These are phyloP conservation scores for Miichthys miiuy DNA, from an alignment of 2,797 vertebrate species.

Conservation along the genomic window DNA sequence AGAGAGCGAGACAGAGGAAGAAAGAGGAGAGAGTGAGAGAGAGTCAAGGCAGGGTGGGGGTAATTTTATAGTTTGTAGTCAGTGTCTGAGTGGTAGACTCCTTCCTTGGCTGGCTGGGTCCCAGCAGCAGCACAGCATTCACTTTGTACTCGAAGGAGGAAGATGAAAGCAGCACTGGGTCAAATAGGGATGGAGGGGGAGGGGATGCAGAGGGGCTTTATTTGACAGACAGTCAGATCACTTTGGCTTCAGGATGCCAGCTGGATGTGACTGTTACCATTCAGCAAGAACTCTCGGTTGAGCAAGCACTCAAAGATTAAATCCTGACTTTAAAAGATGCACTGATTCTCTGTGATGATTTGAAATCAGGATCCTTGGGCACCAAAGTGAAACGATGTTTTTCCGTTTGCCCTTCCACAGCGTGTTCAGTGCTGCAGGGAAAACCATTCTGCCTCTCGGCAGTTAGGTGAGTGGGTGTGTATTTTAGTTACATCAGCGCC, in stretches of 20 bases:
- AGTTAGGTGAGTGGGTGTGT: conserved; percentile 49
- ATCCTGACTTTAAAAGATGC: conserved; percentile 67
- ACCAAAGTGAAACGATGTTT: conserved; percentile 41
- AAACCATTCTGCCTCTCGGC: conserved; percentile 50
- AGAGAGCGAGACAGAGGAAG: conserved; percentile 38
- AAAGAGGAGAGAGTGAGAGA: conserved; percentile 32
- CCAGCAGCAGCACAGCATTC: conserved; percentile 74
- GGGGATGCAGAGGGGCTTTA: conserved; percentile 44
- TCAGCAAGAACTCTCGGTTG: conserved; percentile 47
- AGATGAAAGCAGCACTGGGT: conserved; percentile 74
- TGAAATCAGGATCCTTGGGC: conserved; percentile 56
- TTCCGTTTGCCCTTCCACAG: conserved; percentile 12
- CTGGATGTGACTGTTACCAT: conserved; percentile 51
- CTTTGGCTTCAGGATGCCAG: conserved; percentile 54
- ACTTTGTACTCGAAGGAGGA: conserved; percentile 75
- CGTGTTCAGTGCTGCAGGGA: conserved; percentile 39
- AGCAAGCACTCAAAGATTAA: conserved; percentile 70
- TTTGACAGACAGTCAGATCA: conserved; percentile 64
- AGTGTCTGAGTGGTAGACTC: conserved; percentile 66
- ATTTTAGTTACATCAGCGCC: conserved; percentile 53
- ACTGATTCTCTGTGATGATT: conserved; percentile 63
- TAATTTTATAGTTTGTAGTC: conserved; percentile 68
- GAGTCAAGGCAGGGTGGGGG: conserved; percentile 34
- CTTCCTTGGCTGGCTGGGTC: conserved; percentile 71
- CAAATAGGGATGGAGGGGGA: conserved; percentile 55